Evolutionary conservation across 2,888 invertebrate genomes (phyloP), one percentile per base, ranked within the genome.

Genomic region (Schrankia costaestrigalis): DNA sequence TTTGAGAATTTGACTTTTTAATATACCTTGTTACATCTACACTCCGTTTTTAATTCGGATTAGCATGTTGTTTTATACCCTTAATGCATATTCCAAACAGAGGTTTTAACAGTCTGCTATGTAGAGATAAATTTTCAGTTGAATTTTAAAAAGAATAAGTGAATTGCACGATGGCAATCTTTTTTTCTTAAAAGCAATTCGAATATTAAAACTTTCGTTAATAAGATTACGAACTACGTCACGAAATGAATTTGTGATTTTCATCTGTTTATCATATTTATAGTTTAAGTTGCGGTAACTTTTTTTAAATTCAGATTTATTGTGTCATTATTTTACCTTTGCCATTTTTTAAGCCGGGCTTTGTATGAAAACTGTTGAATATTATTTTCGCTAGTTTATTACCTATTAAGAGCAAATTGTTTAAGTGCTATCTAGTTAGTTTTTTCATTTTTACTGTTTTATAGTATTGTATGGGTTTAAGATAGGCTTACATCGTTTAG

Each of bases 201-300:
- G 34, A 50, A 47, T 50, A 45, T 35, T 39, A 31, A 45, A 27
- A 11, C 27, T 35, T 31, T 15, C 26, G 32, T 31, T 36, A 39
- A 47, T 47, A 44, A 24, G 39, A 40, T 45, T 44, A 49, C 17
- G 32, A 24, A 31, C 27, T 44, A 31, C 35, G 25, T 42, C 29
- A 8, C 13, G 29, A 34, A 46, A 30, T 23, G 24, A 29, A 26
- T 35, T 29, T 26, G 27, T 18, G 28, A 22, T 35, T 38, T 35
- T n/a, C n/a, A 26, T 14, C 12, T 38, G 32, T 38, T 46, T 44
- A 27, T 44, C n/a, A n/a, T n/a, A n/a, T n/a, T n/a, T n/a, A n/a
- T n/a, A n/a, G n/a, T n/a, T n/a, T n/a, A n/a, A n/a, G n/a, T n/a
- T n/a, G n/a, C n/a, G n/a, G n/a, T n/a, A n/a, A n/a, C n/a, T n/a